phyloP scores from a whole-genome alignment of 2,888 invertebrate species.

The Phorcus lineatus region DNA sequence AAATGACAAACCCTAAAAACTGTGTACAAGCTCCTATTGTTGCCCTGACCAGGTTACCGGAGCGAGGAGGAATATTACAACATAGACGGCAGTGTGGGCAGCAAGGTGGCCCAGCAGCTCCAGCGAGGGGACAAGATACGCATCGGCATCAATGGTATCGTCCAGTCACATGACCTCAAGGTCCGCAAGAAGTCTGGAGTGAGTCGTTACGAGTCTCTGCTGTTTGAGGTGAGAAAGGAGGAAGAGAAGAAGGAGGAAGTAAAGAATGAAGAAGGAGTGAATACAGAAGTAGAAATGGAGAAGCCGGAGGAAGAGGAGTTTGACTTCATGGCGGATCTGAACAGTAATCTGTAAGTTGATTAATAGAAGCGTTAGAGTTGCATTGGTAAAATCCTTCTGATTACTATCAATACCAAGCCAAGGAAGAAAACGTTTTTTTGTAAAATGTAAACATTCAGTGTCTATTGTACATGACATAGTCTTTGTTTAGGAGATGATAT shows the following conservation, averaged over 20 bases:
- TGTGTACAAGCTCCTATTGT: too few relatives aligned
- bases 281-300: background rate
- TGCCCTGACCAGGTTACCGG: slow-evolving; percentile 44
- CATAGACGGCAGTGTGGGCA: slow-evolving; percentile 68
- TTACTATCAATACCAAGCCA: too few relatives aligned
- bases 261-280: slow-evolving; percentile 10
- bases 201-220: background rate
- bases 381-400: too few relatives aligned
- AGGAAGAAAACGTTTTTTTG: too few relatives aligned
- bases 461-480: too few relatives aligned
- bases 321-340: slow-evolving; percentile 13
- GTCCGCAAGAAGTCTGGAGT: slow-evolving; percentile 51
- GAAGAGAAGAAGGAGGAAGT: background rate
- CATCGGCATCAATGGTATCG: slow-evolving; percentile 68
- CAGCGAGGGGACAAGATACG: slow-evolving; percentile 67
- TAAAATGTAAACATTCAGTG: too few relatives aligned
- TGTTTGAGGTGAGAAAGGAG: background rate
- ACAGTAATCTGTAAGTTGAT: slow-evolving; percentile 14
- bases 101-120: slow-evolving; percentile 64
- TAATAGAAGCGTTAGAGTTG: too few relatives aligned
- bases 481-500: too few relatives aligned
- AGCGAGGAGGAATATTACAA: slow-evolving; percentile 60
- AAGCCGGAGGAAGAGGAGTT: background rate
- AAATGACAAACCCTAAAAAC: too few relatives aligned
- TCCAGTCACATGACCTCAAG: slow-evolving; percentile 59